Evolutionary conservation across 1,140 invertebrate species (phyloP).

Genomic region (Megalopta genalis): DNA sequence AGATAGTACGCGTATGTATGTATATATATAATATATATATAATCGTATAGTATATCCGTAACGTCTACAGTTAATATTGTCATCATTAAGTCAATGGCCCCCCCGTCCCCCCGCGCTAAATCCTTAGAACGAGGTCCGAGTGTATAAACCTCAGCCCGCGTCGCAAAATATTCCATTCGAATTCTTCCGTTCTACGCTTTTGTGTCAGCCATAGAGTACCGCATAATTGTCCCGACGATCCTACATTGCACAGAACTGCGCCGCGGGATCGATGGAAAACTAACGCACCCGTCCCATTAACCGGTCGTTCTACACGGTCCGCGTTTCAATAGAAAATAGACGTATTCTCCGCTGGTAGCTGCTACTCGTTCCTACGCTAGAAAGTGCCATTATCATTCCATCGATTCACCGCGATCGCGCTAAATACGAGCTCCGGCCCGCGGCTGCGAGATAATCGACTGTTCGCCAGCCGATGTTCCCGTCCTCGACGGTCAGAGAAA

Average conservation of each 20-base stretch:
- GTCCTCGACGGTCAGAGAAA: neutral
- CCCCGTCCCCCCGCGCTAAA: neutral
- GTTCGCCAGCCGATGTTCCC: neutral
- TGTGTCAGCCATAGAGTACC: too few species aligned
- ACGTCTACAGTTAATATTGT: conserved; percentile 74
- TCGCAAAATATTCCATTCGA: conserved; percentile 14
- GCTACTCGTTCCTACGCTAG: neutral
- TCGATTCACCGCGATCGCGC: neutral
- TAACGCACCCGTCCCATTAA: neutral
- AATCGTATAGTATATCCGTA: conserved; percentile 10
- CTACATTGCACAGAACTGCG: neutral
- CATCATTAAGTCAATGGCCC: conserved; percentile 62
- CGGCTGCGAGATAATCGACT: neutral
- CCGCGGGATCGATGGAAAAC: conserved; percentile 9
- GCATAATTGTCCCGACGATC: too few species aligned
- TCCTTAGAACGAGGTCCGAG: conserved; percentile 20
- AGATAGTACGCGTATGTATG: conserved; percentile 48
- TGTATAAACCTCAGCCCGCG: conserved; percentile 7
- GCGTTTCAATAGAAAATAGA: conserved; percentile 4
- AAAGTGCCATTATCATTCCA: conserved; percentile 11
- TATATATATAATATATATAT: conserved; percentile 42
- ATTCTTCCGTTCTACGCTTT: neutral
- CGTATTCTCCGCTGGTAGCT: neutral
- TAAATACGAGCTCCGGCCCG: neutral
- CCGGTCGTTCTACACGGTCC: neutral